These are phyloP conservation scores for Spodoptera picta DNA, from an alignment of 2,888 invertebrate genomes.

Conservation along the genomic window DNA sequence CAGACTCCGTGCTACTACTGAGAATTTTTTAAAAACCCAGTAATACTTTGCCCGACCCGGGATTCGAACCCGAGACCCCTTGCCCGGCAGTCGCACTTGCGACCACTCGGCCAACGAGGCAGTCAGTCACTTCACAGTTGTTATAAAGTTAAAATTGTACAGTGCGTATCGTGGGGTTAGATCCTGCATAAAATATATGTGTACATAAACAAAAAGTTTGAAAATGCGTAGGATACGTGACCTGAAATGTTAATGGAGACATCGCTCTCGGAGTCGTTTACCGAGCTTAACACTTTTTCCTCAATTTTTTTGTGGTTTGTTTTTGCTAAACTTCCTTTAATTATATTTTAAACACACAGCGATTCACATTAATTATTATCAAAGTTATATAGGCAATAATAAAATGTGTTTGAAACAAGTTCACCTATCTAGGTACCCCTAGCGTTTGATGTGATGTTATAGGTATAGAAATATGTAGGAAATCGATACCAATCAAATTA, in stretches of 20 bases:
- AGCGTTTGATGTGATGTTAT: too few species aligned
- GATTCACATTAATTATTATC: too few species aligned
- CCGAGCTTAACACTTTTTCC: constrained; percentile 33
- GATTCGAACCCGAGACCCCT: too few species aligned
- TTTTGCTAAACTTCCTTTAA: constrained; percentile 18
- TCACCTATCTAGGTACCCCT: too few species aligned
- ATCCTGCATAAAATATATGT: constrained; percentile 39
- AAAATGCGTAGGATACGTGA: constrained; percentile 49
- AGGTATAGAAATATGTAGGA: not conserved
- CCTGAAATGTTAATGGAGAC: constrained; percentile 43
- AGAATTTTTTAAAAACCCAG: too few species aligned
- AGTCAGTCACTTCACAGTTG: constrained; percentile 22
- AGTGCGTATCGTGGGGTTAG: constrained; percentile 35
- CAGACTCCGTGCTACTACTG: too few species aligned
- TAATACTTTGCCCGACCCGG: too few species aligned
- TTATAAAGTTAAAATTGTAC: constrained; percentile 40
- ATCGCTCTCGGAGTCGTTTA: constrained; percentile 35
- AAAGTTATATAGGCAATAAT: too few species aligned
- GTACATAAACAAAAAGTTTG: constrained; percentile 46
- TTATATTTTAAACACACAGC: not conserved
- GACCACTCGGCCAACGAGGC: too few species aligned
- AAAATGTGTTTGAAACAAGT: too few species aligned
- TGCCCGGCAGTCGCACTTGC: too few species aligned
- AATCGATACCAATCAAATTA: not conserved
- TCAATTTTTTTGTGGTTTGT: constrained; percentile 21